These are phyloP conservation scores for Rhodeus uyekii DNA, from an alignment of 2,797 vertebrate genomes.

Conservation along the genomic window DNA sequence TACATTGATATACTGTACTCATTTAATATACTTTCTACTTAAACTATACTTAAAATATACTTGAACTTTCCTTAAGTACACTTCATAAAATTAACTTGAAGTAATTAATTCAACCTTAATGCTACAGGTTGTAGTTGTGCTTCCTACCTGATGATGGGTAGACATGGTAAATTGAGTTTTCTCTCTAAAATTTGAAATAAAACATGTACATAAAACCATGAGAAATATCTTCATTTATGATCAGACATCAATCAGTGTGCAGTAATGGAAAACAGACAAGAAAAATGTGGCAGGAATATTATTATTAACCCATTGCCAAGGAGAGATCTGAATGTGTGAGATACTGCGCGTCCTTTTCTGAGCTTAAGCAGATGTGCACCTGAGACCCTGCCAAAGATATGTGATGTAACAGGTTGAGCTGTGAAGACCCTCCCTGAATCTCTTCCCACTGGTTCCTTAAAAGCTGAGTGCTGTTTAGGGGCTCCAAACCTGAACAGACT, in stretches of 20 bases:
- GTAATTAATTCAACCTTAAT: not conserved
- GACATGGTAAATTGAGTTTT: constrained; percentile 42
- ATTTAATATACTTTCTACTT: too few species aligned
- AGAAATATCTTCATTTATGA: constrained; percentile 35
- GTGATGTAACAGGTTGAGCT: constrained; percentile 73
- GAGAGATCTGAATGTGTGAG: constrained; percentile 49
- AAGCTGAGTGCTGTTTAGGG: constrained; percentile 67
- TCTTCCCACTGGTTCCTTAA: constrained; percentile 67
- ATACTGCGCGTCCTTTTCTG: constrained; percentile 57
- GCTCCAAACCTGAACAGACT: constrained; percentile 43
- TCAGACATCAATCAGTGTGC: constrained; percentile 33
- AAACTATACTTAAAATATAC: too few species aligned
- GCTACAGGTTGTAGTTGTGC: not conserved
- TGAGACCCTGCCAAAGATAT: constrained; percentile 68
- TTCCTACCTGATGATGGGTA: constrained; percentile 11
- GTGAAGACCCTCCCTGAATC: constrained; percentile 70
- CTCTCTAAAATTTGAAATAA: constrained; percentile 31
- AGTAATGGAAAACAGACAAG: constrained; percentile 59
- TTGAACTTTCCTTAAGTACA: too few species aligned
- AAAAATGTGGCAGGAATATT: constrained; percentile 57
- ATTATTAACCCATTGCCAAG: constrained; percentile 45
- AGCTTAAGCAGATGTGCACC: constrained; percentile 74
- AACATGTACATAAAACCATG: constrained; percentile 25
- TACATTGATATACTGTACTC: too few species aligned
- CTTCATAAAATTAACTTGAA: too few species aligned